These are phyloP conservation scores for Subacronicta megacephala DNA, from an alignment of 2,888 invertebrate genomes.

Conservation along the genomic window DNA sequence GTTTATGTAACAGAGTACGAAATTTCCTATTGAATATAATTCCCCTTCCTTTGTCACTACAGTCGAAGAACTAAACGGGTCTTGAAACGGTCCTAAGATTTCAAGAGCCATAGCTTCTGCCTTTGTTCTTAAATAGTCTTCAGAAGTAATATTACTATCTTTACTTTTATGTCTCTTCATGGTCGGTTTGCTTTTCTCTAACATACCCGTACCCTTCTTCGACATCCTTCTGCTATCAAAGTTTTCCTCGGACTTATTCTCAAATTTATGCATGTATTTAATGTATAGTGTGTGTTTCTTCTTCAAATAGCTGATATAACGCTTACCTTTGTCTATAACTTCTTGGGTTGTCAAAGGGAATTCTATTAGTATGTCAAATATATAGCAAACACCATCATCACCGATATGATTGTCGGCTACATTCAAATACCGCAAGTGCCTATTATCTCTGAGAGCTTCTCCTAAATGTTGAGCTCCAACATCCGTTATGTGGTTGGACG, in stretches of 20 bases:
- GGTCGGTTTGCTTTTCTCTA: slow-evolving; percentile 37
- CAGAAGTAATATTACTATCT: slow-evolving; percentile 3
- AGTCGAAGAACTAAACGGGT: slow-evolving; percentile 61
- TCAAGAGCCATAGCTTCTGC: slow-evolving; percentile 60
- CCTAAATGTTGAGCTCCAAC: slow-evolving; percentile 68
- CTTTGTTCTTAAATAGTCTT: slow-evolving; percentile 50
- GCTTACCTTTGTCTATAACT: slow-evolving; percentile 53
- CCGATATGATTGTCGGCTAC: slow-evolving; percentile 71
- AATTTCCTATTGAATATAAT: slow-evolving; percentile 66
- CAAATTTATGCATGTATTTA: slow-evolving; percentile 41
- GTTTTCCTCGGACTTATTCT: slow-evolving; percentile 50
- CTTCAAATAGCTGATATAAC: slow-evolving; percentile 55
- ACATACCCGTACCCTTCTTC: slow-evolving; percentile 28
- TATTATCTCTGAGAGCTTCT: slow-evolving; percentile 71
- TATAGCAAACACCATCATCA: slow-evolving; percentile 66
- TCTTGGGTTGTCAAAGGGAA: slow-evolving; percentile 68
- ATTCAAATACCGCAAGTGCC: slow-evolving; percentile 76
- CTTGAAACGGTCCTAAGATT: slow-evolving; percentile 59
- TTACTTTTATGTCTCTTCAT: slow-evolving; percentile 37
- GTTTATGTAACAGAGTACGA: slow-evolving; percentile 70
- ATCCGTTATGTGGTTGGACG: slow-evolving; percentile 76
- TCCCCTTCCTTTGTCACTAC: slow-evolving; percentile 50
- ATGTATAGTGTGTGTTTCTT: slow-evolving; percentile 32
- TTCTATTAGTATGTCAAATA: slow-evolving; percentile 67
- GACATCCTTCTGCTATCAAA: slow-evolving; percentile 38